These are phyloP conservation scores for Corythaixoides concolor DNA, from an alignment of 2,113 vertebrate genomes.

Conservation along the genomic window DNA sequence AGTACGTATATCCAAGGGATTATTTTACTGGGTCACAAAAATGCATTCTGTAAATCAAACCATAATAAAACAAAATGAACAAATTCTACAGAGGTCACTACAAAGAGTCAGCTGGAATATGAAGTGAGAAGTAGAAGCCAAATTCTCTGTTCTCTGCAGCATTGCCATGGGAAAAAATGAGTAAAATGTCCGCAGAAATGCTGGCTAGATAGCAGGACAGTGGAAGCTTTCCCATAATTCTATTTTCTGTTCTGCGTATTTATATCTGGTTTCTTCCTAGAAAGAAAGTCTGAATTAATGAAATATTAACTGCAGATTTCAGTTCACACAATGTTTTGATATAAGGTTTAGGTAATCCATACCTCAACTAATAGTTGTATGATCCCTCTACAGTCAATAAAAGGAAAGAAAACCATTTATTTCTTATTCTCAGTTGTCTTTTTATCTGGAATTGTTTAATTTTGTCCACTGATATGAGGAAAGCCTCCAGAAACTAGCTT, in stretches of 20 bases:
- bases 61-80: neutral
- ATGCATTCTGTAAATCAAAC: neutral
- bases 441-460: neutral
- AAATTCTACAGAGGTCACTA: neutral
- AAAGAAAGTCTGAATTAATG: neutral
- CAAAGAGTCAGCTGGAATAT: neutral
- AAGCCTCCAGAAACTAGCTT: neutral
- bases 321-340: neutral
- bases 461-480: neutral
- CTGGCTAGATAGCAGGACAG: neutral
- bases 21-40: neutral
- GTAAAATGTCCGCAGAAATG: neutral
- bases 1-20: neutral
- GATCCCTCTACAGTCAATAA: neutral
- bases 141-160: neutral
- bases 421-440: neutral
- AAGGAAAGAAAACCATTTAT: neutral
- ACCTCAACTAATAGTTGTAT: neutral
- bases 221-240: neutral
- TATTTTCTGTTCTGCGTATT: neutral
- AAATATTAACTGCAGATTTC: neutral
- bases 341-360: neutral
- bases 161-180: neutral
- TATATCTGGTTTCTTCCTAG: neutral
- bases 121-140: neutral